Evolutionary conservation across 92 coral and sea anemone species (phyloP).

Genomic region (Palythoa heliodiscus): DNA sequence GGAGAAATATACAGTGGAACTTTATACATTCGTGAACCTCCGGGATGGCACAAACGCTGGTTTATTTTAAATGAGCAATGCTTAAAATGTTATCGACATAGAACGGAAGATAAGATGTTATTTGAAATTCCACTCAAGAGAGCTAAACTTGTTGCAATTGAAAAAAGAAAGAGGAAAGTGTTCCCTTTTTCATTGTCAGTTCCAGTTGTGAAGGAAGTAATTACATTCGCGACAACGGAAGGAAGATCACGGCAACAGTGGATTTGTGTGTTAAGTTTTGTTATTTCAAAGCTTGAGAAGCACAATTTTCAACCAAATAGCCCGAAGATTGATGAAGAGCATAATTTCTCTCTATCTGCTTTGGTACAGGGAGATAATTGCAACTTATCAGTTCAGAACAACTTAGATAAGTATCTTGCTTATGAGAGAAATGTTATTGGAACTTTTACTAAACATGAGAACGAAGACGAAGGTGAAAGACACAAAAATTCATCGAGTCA

Average conservation of each 20-base stretch:
- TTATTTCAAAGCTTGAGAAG: constrained; percentile 61
- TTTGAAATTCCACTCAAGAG: constrained; percentile 81
- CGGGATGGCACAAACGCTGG: constrained; percentile 94
- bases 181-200: constrained; percentile 77
- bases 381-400: background rate
- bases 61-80: constrained; percentile 71
- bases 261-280: constrained; percentile 74
- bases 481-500: background rate
- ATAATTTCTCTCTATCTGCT: constrained; percentile 41
- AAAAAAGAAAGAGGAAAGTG: constrained; percentile 76
- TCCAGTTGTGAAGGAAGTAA: constrained; percentile 75
- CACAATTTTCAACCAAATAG: constrained; percentile 44
- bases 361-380: constrained; percentile 7
- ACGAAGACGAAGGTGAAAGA: background rate
- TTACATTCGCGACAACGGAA: constrained; percentile 83
- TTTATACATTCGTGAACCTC: constrained; percentile 79
- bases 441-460: background rate
- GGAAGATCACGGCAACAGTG: constrained; percentile 74
- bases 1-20: constrained; percentile 75
- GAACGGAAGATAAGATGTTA: constrained; percentile 79
- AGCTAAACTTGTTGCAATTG: constrained; percentile 74
- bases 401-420: background rate
- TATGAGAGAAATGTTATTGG: background rate
- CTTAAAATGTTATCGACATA: constrained; percentile 71
- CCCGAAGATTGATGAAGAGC: constrained; percentile 44